phyloP scores from a whole-genome alignment of 2,888 invertebrate genomes.

The Thyatira batis region DNA sequence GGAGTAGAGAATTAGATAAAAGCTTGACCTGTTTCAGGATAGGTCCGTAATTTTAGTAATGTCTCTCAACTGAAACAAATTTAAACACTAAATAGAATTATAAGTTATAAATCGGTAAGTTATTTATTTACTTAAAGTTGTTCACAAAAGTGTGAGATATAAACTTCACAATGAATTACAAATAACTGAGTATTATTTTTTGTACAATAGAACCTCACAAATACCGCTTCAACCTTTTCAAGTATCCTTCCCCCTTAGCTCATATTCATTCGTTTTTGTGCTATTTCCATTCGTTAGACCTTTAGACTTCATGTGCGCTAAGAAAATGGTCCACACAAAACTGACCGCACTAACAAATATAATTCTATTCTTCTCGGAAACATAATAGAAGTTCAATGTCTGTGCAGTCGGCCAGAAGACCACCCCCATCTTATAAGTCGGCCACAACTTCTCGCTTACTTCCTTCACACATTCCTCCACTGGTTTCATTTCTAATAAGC shows the following conservation, averaged over 20 bases:
- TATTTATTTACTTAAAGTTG: too few relatives aligned
- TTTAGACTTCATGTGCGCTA: conserved; percentile 87
- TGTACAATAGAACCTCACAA: not conserved
- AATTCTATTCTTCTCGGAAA: conserved; percentile 88
- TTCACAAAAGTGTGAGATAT: too few relatives aligned
- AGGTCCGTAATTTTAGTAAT: too few relatives aligned
- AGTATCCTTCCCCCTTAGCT: not conserved
- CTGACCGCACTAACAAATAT: conserved; percentile 88
- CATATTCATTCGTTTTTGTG: not conserved
- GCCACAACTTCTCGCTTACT: conserved; percentile 86
- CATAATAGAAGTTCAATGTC: conserved; percentile 87
- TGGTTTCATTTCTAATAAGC: conserved; percentile 85
- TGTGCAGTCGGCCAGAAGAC: conserved; percentile 88
- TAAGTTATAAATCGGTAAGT: too few relatives aligned
- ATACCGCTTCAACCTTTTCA: not conserved
- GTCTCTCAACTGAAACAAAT: too few relatives aligned
- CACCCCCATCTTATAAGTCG: conserved; percentile 86
- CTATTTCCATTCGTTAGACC: conserved; percentile 43
- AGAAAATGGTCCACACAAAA: conserved; percentile 88
- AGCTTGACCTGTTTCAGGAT: too few relatives aligned
- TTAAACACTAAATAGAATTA: too few relatives aligned
- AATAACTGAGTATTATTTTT: too few relatives aligned
- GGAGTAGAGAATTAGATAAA: too few relatives aligned
- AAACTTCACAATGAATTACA: too few relatives aligned
- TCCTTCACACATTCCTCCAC: conserved; percentile 83